These are phyloP conservation scores for Dendropsophus ebraccatus DNA, from an alignment of 2,113 vertebrate genomes.

Conservation along the genomic window DNA sequence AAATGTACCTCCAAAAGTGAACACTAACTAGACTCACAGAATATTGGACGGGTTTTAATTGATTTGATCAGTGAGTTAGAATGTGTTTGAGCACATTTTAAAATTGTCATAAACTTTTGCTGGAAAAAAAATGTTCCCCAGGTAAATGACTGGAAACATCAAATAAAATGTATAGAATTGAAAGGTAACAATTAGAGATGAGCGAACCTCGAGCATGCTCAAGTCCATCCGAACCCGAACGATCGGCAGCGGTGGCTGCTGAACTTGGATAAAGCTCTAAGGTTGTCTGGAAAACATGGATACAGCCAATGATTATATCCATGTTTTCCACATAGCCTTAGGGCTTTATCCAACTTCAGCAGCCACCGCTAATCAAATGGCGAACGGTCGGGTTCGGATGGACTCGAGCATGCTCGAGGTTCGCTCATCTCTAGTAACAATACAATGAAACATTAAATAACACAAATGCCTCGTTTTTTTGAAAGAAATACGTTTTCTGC, in stretches of 20 bases:
- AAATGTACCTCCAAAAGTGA: background rate
- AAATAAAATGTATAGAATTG: background rate
- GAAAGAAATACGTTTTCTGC: background rate
- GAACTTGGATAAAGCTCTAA: too few species aligned
- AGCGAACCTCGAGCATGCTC: too few species aligned
- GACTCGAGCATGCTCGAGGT: too few species aligned
- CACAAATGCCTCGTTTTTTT: background rate
- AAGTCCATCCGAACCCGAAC: too few species aligned
- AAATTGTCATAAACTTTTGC: background rate
- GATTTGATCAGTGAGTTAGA: background rate
- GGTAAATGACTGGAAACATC: background rate
- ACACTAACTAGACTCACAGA: background rate
- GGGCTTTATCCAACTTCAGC: too few species aligned
- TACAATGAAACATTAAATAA: background rate
- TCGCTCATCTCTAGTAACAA: too few species aligned
- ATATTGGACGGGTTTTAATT: background rate
- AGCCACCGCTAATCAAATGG: too few species aligned
- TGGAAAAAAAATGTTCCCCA: background rate
- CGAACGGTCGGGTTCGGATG: too few species aligned
- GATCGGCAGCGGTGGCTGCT: too few species aligned
- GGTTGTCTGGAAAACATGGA: too few species aligned
- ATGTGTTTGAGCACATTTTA: background rate
- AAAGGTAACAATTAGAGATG: background rate
- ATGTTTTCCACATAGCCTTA: too few species aligned
- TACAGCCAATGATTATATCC: too few species aligned